These are phyloP conservation scores for Oligia fasciuncula DNA, from an alignment of 2,888 invertebrate species.

Conservation along the genomic window DNA sequence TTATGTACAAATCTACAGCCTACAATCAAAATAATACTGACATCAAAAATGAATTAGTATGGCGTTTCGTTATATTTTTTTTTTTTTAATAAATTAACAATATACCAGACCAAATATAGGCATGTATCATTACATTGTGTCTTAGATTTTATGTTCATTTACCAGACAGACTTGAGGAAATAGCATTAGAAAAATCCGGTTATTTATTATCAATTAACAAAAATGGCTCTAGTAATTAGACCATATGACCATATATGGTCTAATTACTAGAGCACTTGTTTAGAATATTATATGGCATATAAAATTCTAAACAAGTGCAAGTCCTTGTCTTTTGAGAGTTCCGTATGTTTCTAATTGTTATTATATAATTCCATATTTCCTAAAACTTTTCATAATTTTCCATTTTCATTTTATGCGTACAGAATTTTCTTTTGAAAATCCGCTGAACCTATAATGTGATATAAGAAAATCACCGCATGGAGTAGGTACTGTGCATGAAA, in stretches of 20 bases:
- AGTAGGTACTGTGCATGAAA: neutral
- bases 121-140: conserved; percentile 35
- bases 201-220: conserved; percentile 54
- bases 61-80: neutral
- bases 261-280: too few species aligned
- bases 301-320: conserved; percentile 19
- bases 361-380: neutral
- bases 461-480: neutral
- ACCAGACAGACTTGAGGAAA: conserved; percentile 52
- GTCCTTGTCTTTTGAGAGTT: conserved; percentile 42
- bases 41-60: neutral
- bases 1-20: too few species aligned
- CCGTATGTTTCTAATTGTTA: conserved; percentile 44
- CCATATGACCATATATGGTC: conserved; percentile 5
- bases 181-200: conserved; percentile 51
- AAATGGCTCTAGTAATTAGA: conserved; percentile 54
- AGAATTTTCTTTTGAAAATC: neutral
- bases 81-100: conserved; percentile 12
- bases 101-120: neutral
- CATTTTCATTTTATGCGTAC: too few species aligned
- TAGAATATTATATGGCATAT: neutral
- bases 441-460: neutral
- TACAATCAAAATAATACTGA: neutral
- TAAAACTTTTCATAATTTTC: too few species aligned
- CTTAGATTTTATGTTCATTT: conserved; percentile 22